phyloP scores from a whole-genome alignment of 2,888 invertebrate species.

The Pyrocoelia pectoralis region DNA sequence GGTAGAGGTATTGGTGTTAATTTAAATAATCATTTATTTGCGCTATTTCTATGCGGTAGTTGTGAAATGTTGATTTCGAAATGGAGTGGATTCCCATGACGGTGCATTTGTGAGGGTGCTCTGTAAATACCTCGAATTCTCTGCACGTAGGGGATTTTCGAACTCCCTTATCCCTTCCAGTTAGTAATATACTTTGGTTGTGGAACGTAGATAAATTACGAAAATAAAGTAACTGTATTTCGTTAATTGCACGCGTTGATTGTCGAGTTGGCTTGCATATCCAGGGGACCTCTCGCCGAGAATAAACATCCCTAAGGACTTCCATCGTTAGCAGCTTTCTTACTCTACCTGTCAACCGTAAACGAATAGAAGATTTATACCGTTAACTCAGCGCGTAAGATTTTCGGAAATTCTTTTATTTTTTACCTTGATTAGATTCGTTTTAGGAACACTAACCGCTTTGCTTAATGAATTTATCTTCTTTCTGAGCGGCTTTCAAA shows the following conservation, averaged over 20 bases:
- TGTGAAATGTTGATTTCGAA: constrained; percentile 41
- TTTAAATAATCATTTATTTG: constrained; percentile 46
- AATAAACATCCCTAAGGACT: constrained; percentile 27
- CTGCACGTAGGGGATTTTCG: constrained; percentile 29
- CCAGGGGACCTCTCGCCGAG: constrained; percentile 26
- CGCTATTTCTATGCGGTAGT: constrained; percentile 39
- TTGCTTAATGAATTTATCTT: constrained; percentile 32
- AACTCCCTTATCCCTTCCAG: constrained; percentile 17
- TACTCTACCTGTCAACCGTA: constrained; percentile 37
- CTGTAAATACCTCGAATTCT: constrained; percentile 30
- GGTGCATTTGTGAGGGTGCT: constrained; percentile 40
- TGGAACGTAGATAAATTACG: constrained; percentile 37
- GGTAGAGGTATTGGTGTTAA: constrained; percentile 41
- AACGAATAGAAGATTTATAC: constrained; percentile 35
- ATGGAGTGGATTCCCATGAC: constrained; percentile 48
- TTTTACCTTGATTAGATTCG: constrained; percentile 28
- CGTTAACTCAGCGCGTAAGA: constrained; percentile 13
- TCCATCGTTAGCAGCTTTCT: constrained; percentile 36
- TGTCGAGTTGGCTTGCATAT: constrained; percentile 40
- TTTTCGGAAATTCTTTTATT: constrained; percentile 23
- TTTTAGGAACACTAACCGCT: constrained; percentile 26
- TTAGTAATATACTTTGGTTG: constrained; percentile 19
- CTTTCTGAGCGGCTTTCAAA: constrained; percentile 9
- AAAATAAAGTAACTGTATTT: constrained; percentile 37
- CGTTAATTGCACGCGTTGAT: constrained; percentile 42